phyloP scores from a whole-genome alignment of 2,888 invertebrate genomes.

The Drosophila mayaguana region DNA sequence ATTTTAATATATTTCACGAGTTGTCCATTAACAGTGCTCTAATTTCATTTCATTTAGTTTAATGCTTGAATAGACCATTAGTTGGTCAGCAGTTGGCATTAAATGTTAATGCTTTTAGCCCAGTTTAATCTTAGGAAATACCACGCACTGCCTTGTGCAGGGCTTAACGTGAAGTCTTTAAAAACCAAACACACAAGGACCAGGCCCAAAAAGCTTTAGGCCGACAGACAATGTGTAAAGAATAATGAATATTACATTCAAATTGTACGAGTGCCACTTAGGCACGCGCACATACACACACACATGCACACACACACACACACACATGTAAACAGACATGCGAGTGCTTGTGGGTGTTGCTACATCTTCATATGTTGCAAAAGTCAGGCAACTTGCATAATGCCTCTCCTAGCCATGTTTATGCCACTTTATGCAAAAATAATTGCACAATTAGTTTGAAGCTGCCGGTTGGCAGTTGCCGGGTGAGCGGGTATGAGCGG shows the following conservation, averaged over 20 bases:
- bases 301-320: conserved; percentile 9
- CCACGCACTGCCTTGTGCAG: conserved; percentile 1
- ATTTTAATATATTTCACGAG: background rate
- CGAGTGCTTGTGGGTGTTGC: conserved; percentile 42
- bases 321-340: background rate
- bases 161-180: conserved; percentile 45
- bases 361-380: conserved; percentile 75
- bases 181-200: conserved; percentile 23
- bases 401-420: conserved; percentile 84
- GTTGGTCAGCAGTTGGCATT: conserved; percentile 17
- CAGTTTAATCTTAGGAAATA: conserved; percentile 1
- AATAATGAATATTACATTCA: conserved; percentile 82
- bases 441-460: conserved; percentile 85
- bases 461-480: conserved; percentile 64
- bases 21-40: background rate
- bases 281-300: conserved; percentile 59
- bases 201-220: conserved; percentile 38
- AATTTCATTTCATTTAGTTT: background rate
- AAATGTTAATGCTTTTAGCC: conserved; percentile 15
- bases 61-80: conserved; percentile 16
- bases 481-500: conserved; percentile 8
- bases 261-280: conserved; percentile 79
- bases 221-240: conserved; percentile 71
- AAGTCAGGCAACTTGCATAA: conserved; percentile 83
- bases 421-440: conserved; percentile 85